A percentile compares a stretch with the other conserved stretches of the same genome.
phyloP scores from a whole-genome alignment of 2,888 invertebrate genomes.

The Drosophila aldrichi region DNA sequence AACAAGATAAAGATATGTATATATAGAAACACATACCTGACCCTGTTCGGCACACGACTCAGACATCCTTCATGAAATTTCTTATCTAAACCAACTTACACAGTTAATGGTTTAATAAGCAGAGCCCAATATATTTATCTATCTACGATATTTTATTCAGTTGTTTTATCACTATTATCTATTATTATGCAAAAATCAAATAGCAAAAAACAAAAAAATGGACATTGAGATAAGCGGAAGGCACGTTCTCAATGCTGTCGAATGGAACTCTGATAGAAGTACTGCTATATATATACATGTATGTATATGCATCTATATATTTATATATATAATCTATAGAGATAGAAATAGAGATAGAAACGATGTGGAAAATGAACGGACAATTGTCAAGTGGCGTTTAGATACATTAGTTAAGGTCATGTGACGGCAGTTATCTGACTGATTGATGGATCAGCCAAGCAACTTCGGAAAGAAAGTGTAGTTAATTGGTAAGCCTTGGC shows the following conservation, averaged over 20 bases:
- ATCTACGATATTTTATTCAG: conserved; percentile 10
- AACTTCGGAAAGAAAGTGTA: conserved; percentile 7
- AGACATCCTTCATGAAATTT: not conserved
- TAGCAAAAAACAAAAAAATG: not conserved
- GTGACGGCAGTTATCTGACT: conserved; percentile 36
- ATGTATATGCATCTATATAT: not conserved
- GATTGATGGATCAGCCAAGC: conserved; percentile 46
- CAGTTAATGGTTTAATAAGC: conserved; percentile 9
- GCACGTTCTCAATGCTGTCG: conserved; percentile 26
- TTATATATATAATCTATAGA: conserved; percentile 7
- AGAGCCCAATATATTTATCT: conserved; percentile 24
- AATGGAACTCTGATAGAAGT: not conserved
- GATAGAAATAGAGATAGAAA: not conserved
- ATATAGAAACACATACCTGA: conserved; percentile 21
- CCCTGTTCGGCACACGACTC: not conserved
- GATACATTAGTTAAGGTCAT: conserved; percentile 38
- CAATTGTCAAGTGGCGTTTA: conserved; percentile 30
- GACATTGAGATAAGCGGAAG: conserved; percentile 41
- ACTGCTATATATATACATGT: not conserved
- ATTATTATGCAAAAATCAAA: conserved; percentile 33
- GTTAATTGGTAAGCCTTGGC: conserved; percentile 38
- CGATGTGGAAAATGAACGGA: not conserved
- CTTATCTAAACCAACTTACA: conserved; percentile 20
- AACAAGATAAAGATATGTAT: not conserved
- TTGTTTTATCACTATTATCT: conserved; percentile 13